These are phyloP conservation scores for Sternarchorhynchus goeldii DNA, from an alignment of 2,797 vertebrate genomes.

Conservation along the genomic window DNA sequence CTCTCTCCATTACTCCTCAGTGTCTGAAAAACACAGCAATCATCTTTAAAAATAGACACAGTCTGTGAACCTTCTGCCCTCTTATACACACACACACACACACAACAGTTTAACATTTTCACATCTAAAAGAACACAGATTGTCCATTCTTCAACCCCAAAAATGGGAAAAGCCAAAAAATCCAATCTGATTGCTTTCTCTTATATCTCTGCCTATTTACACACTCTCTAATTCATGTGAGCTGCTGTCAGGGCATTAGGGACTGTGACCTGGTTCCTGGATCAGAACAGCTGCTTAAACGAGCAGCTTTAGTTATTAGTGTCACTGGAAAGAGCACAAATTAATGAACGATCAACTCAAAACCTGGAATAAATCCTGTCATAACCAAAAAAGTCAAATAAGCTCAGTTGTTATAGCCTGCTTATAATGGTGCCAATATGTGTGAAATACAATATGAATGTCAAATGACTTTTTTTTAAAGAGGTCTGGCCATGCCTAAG, in stretches of 20 bases:
- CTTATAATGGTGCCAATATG: no score
- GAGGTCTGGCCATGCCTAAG: no score
- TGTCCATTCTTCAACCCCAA: no score
- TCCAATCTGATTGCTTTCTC: constrained; percentile 39
- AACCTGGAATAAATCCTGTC: no score
- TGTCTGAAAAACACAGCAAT: constrained; percentile 10
- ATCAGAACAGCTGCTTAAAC: not conserved
- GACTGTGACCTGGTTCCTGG: not conserved
- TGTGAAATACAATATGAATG: no score
- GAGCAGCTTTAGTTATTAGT: not conserved
- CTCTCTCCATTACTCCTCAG: not conserved
- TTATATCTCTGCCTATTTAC: constrained; percentile 8
- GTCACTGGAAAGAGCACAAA: no score
- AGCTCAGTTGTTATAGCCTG: no score
- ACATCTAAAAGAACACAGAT: not conserved
- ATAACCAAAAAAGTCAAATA: no score
- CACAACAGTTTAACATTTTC: not conserved
- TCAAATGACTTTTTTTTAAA: no score
- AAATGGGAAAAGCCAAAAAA: not conserved
- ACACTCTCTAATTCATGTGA: constrained; percentile 48
- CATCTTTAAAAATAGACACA: not conserved
- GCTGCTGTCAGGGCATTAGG: constrained; percentile 17
- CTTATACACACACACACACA: no score
- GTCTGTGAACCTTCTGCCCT: not conserved
- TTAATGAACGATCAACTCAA: no score